Percentiles rank a stretch among this genome's conserved stretches.
phyloP scores from a whole-genome alignment of 64 coral and sea anemone species.

The Stylophora pistillata region DNA sequence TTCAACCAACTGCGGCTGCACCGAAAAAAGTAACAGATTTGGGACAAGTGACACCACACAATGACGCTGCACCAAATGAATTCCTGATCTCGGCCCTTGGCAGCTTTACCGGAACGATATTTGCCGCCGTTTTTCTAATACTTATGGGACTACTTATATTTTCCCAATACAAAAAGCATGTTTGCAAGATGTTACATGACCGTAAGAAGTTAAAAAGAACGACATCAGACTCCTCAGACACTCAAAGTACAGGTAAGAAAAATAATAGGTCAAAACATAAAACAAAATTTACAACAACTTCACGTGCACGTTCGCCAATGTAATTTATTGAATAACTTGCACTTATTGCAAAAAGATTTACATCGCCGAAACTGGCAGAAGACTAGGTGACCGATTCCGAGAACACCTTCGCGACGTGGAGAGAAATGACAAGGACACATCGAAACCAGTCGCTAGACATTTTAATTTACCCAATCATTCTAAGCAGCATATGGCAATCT shows the following conservation, averaged over 20 bases:
- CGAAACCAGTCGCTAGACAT: no score
- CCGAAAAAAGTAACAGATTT: neutral
- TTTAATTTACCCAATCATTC: no score
- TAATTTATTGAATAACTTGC: no score
- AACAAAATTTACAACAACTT: neutral
- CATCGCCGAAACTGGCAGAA: no score
- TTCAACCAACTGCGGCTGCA: neutral
- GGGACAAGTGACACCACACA: neutral
- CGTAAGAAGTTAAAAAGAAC: neutral
- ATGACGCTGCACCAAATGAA: neutral
- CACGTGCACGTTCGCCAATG: no score
- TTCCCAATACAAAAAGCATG: neutral
- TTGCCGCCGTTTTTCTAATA: neutral
- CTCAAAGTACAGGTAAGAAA: neutral
- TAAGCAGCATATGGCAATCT: no score
- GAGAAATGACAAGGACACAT: no score
- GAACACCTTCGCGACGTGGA: no score
- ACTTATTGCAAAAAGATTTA: no score
- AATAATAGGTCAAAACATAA: neutral
- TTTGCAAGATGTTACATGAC: neutral
- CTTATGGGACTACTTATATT: neutral
- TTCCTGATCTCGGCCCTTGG: neutral
- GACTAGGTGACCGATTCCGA: no score
- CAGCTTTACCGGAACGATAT: constrained; percentile 8
- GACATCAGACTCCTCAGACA: neutral